phyloP scores from a whole-genome alignment of 2,797 vertebrate genomes.

The Rhinophrynus dorsalis region DNA sequence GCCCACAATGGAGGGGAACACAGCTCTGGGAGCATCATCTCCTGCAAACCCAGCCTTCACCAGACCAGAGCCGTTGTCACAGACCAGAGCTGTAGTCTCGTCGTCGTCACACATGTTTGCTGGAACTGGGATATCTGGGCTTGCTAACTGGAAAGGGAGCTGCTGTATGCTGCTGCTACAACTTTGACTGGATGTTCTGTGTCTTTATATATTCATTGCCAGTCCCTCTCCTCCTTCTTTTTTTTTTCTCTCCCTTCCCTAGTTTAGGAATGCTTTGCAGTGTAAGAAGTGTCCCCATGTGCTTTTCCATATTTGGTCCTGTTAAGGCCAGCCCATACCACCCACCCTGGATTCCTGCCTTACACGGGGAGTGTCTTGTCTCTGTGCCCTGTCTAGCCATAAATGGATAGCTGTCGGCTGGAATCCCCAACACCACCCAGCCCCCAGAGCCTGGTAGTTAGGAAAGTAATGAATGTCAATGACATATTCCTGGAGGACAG shows the following conservation, averaged over 20 bases:
- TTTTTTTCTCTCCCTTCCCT: not conserved
- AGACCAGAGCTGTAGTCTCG: slow-evolving; percentile 75
- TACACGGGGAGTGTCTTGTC: slow-evolving; percentile 36
- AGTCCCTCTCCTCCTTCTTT: not conserved
- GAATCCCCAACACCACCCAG: not conserved
- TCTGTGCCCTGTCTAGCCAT: not conserved
- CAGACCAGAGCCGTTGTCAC: slow-evolving; percentile 75
- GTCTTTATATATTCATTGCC: slow-evolving; percentile 28
- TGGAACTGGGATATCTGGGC: not conserved
- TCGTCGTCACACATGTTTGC: slow-evolving; percentile 71
- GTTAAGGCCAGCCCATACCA: not conserved
- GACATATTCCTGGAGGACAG: slow-evolving; percentile 1
- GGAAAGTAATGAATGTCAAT: not conserved
- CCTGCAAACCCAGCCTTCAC: slow-evolving; percentile 73
- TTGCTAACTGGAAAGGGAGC: not conserved
- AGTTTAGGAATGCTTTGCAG: slow-evolving; percentile 5
- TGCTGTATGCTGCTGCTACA: not conserved
- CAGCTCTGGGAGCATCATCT: slow-evolving; percentile 73
- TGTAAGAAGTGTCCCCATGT: not conserved
- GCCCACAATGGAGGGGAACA: slow-evolving; percentile 75
- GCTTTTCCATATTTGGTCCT: not conserved
- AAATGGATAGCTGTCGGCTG: not conserved
- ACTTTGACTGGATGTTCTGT: not conserved
- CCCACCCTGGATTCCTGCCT: slow-evolving; percentile 3
- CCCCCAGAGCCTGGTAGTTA: not conserved